These are phyloP conservation scores for Rhinichthys osculus DNA, from an alignment of 2,797 vertebrate species.

Conservation along the genomic window DNA sequence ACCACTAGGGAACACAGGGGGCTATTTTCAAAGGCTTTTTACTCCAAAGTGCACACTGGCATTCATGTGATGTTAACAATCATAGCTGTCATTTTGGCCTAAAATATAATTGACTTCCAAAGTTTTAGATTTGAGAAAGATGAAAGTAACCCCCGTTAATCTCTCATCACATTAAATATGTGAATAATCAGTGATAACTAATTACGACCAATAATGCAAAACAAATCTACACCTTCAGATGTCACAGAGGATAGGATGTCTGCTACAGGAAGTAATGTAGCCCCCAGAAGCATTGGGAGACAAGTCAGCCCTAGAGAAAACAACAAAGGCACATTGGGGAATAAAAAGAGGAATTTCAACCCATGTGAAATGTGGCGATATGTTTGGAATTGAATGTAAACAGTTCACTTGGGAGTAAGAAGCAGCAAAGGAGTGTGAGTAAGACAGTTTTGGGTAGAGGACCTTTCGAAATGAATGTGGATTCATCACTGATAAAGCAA, in stretches of 20 bases:
- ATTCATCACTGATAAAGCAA: not conserved
- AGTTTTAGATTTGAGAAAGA: conserved; percentile 64
- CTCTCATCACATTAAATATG: conserved; percentile 50
- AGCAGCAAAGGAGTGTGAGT: conserved; percentile 56
- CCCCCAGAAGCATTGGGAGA: conserved; percentile 84
- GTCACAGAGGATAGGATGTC: conserved; percentile 75
- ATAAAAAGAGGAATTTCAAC: conserved; percentile 65
- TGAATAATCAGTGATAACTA: conserved; percentile 69
- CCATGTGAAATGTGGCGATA: conserved; percentile 30
- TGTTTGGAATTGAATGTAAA: conserved; percentile 32
- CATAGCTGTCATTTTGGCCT: conserved; percentile 1
- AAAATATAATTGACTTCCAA: conserved; percentile 21
- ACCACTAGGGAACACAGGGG: conserved; percentile 70
- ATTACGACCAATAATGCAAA: conserved; percentile 74
- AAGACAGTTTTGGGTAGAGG: conserved; percentile 1
- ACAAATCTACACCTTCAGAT: conserved; percentile 76
- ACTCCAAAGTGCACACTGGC: conserved; percentile 80
- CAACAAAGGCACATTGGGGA: conserved; percentile 73
- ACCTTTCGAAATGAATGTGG: not conserved
- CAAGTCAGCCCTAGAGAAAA: conserved; percentile 83
- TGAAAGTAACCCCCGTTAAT: conserved; percentile 83
- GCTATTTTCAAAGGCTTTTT: conserved; percentile 85
- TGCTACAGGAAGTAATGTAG: conserved; percentile 83
- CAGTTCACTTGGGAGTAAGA: conserved; percentile 82
- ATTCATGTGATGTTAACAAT: conserved; percentile 50